Conservation (phyloP, 2,797 vertebrate species). For the Malacoctenus gilli region DNA sequence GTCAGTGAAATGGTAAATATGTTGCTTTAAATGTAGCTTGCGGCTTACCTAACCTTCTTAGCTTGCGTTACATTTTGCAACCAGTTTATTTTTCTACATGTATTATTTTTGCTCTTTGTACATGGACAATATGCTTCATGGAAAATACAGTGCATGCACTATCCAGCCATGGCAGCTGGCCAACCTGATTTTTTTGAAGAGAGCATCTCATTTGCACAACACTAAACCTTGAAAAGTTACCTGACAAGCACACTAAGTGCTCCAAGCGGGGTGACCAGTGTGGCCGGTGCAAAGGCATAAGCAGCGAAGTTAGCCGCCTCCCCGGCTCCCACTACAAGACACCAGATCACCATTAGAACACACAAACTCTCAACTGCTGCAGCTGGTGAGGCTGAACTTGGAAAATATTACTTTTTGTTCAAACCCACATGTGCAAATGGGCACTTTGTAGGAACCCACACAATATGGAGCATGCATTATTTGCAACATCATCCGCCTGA, state of each 20-base stretch:
- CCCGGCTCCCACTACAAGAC: slow-evolving; percentile 85
- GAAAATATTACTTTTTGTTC: slow-evolving; percentile 27
- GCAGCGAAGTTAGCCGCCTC: slow-evolving; percentile 89
- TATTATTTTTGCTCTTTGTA: too few relatives aligned
- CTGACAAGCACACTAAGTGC: slow-evolving; percentile 89
- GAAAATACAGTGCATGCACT: too few relatives aligned
- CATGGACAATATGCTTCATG: too few relatives aligned
- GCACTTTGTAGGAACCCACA: slow-evolving; percentile 50
- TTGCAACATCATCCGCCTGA: slow-evolving; percentile 34
- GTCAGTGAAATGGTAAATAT: too few relatives aligned
- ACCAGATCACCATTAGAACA: slow-evolving; percentile 21
- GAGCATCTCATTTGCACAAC: not conserved
- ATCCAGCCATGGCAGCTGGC: too few relatives aligned
- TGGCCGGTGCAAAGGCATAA: slow-evolving; percentile 88
- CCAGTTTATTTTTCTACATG: too few relatives aligned
- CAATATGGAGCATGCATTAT: slow-evolving; percentile 32
- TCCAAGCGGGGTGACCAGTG: slow-evolving; percentile 88
- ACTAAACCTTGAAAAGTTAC: slow-evolving; percentile 61
- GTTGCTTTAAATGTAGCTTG: too few relatives aligned
- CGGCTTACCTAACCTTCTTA: too few relatives aligned
- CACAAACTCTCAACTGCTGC: slow-evolving; percentile 8
- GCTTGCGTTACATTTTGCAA: too few relatives aligned
- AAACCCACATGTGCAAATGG: slow-evolving; percentile 60
- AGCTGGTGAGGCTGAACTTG: slow-evolving; percentile 15
- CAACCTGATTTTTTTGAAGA: too few relatives aligned